Conservation (phyloP, 2,113 vertebrate genomes). For the Solenodon paradoxus region DNA sequence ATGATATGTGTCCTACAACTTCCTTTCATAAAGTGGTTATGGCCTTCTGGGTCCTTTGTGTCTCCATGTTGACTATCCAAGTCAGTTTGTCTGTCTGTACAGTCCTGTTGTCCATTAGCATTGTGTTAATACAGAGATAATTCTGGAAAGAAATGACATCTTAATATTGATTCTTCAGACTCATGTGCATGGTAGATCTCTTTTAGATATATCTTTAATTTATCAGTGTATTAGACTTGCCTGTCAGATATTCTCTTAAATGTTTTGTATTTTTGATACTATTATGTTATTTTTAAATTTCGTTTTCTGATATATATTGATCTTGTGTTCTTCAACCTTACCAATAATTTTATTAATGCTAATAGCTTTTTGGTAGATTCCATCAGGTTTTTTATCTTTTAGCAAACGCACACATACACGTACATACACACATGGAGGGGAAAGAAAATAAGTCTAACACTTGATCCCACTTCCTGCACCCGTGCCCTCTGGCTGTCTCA, state of each 20-base stretch:
- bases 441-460: no score
- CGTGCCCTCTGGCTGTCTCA: no score
- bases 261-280: neutral
- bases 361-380: neutral
- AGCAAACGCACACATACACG: no score
- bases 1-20: neutral
- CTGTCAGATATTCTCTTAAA: neutral
- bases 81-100: neutral
- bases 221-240: neutral
- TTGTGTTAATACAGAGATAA: constrained; percentile 3
- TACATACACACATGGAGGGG: no score
- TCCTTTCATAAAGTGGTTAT: neutral
- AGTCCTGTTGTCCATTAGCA: neutral
- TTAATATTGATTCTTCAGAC: neutral
- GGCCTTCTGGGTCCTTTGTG: neutral
- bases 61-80: neutral
- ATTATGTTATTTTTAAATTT: neutral
- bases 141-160: neutral
- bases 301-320: neutral
- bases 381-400: neutral
- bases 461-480: no score
- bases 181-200: neutral
- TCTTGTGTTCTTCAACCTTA: neutral
- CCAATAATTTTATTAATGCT: neutral
- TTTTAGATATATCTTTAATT: neutral